Evolutionary conservation across 2,888 invertebrate genomes (phyloP).

Genomic region (Automeris io): DNA sequence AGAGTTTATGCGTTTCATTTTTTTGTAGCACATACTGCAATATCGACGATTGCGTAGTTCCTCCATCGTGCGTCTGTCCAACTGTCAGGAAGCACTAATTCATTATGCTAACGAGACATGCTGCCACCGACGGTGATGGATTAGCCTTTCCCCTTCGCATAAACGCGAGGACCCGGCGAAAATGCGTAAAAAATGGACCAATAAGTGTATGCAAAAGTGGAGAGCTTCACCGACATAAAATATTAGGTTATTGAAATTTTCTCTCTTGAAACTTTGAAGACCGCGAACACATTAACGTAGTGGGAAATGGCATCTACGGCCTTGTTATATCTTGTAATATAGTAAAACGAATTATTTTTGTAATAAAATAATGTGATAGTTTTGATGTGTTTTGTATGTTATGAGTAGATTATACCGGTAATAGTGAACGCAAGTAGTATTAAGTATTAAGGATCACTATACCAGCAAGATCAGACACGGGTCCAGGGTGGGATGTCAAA

Average conservation of each 20-base stretch:
- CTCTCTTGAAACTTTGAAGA: conserved; percentile 36
- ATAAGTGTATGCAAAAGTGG: conserved; percentile 44
- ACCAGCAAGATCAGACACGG: no score
- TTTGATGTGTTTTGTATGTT: no score
- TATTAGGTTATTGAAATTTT: conserved; percentile 56
- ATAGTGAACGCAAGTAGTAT: no score
- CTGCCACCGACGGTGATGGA: conserved; percentile 68
- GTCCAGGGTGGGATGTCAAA: no score
- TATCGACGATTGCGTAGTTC: conserved; percentile 15
- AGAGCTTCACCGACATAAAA: conserved; percentile 32
- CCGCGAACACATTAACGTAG: conserved; percentile 21
- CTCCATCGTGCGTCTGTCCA: conserved; percentile 10
- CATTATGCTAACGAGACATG: conserved; percentile 69
- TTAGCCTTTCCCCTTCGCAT: conserved; percentile 41
- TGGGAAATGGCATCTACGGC: conserved; percentile 28
- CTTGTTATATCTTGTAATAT: conserved; percentile 16
- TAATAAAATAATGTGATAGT: no score
- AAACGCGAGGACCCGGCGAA: conserved; percentile 26
- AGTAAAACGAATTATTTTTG: conserved; percentile 15
- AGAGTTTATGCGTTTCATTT: no score
- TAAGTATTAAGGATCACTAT: no score
- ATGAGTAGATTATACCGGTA: no score
- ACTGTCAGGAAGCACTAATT: conserved; percentile 42
- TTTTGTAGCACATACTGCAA: background rate
- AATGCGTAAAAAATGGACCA: conserved; percentile 44